Evolutionary conservation across 1,140 invertebrate genomes (phyloP), one percentile per base, ranked within the genome.

Genomic region (Whitmania pigra): DNA sequence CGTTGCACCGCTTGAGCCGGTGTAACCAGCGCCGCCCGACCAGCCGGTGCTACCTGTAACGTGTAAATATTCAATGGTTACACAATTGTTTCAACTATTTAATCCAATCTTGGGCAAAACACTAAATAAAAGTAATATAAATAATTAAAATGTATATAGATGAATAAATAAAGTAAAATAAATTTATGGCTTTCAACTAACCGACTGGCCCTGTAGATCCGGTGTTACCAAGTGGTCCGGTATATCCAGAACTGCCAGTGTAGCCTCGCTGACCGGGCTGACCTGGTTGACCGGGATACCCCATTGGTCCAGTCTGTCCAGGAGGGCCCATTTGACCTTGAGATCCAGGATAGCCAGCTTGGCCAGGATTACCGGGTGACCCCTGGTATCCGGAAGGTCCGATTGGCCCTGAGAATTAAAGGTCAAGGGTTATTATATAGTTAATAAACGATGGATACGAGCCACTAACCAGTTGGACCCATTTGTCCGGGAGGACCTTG

Each of bases 311-410:
- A 17, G 29, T 29, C 25, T n/a, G 63, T 43, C 71, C 71, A 60
- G n/a, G 17, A 29, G 27, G 36, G 22, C 71, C 71, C 43, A 25
- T 27, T 68, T 7, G 22, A 11, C 57, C 68, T 53, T 36, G 53
- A n/a, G 43, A 20, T 74, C 25, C 73, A 55, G 71, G 54, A 36
- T 29, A 40, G 22, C 77, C 77, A 17, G 77, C 73, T 17, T 93
- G 90, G 77, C 90, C 90, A 63, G 72, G 73, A 67, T 74, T 72
- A 18, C 77, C 77, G 49, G 11, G 75, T 72, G 69, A 36, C 43
- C 71, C 71, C n/a, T 36, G 18, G 25, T 18, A 22, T 17, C 71
- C 71, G 5, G 43, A 4, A 5, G 27, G 27, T 22, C 71, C 71
- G n/a, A 22, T 22, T 6, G 31, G 6, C 22, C 71, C 71, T 68